phyloP scores from a whole-genome alignment of 2,888 invertebrate species.

The Osmoderma eremita region DNA sequence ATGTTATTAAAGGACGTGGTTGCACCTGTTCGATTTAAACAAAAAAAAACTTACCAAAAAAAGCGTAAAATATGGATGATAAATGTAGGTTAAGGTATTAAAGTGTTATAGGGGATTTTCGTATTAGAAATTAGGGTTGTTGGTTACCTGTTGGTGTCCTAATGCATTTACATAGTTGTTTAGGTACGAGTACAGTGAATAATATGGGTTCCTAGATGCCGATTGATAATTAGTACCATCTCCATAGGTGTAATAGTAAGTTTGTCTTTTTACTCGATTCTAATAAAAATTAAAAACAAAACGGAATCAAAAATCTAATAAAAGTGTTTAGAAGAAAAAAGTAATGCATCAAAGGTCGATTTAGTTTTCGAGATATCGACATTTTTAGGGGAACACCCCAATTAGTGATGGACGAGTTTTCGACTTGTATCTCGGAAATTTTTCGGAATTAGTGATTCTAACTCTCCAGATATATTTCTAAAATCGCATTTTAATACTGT shows the following conservation, averaged over 20 bases:
- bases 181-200: slow-evolving; percentile 33
- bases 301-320: slow-evolving; percentile 12
- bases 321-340: no score
- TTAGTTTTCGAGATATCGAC: no score
- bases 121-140: no score
- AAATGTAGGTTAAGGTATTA: background rate
- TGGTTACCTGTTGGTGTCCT: slow-evolving; percentile 24
- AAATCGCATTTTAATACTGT: no score
- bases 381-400: no score
- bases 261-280: slow-evolving; percentile 31
- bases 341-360: no score
- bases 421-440: no score
- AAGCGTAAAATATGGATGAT: no score
- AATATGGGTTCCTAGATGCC: slow-evolving; percentile 31
- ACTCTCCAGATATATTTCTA: no score
- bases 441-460: no score
- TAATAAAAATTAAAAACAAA: slow-evolving; percentile 18
- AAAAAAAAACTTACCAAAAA: no score
- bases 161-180: slow-evolving; percentile 48
- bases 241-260: slow-evolving; percentile 30
- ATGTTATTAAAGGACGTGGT: slow-evolving; percentile 69
- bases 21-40: slow-evolving; percentile 45
- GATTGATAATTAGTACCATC: slow-evolving; percentile 5
- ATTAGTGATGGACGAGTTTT: no score
- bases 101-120: background rate